phyloP scores from a whole-genome alignment of 2,113 vertebrate species.

The Ifrita kowaldi region DNA sequence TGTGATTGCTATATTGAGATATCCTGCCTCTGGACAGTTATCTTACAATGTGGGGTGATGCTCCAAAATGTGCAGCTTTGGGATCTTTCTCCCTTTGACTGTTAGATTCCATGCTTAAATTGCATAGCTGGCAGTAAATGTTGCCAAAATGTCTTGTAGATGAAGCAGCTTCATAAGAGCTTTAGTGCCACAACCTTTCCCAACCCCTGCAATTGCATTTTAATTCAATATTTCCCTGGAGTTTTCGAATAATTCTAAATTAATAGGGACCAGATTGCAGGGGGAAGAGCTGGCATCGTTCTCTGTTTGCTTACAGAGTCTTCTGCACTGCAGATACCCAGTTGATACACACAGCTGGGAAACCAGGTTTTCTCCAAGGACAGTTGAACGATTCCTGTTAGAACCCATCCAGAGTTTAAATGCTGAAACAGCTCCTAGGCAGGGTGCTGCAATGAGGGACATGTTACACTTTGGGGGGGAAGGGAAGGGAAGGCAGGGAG shows the following conservation, averaged over 20 bases:
- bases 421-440: background rate
- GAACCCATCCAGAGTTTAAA: background rate
- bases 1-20: background rate
- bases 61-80: background rate
- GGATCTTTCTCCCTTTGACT: background rate
- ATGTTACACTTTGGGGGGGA: background rate
- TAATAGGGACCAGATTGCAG: constrained; percentile 56
- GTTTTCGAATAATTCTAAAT: constrained; percentile 62
- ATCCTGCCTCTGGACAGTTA: background rate
- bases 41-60: background rate
- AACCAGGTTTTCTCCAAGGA: background rate
- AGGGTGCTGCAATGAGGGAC: background rate
- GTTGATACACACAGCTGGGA: background rate
- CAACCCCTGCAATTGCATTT: constrained; percentile 52
- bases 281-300: background rate
- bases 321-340: constrained; percentile 11
- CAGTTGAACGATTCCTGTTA: background rate
- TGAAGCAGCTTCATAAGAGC: constrained; percentile 25
- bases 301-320: background rate
- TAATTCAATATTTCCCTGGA: constrained; percentile 64
- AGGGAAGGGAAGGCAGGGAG: background rate
- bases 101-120: background rate
- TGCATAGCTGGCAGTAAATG: constrained; percentile 20
- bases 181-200: constrained; percentile 53
- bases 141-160: constrained; percentile 39